These are phyloP conservation scores for Poeciliopsis turrubarensis DNA, from an alignment of 2,113 vertebrate species.

Conservation along the genomic window DNA sequence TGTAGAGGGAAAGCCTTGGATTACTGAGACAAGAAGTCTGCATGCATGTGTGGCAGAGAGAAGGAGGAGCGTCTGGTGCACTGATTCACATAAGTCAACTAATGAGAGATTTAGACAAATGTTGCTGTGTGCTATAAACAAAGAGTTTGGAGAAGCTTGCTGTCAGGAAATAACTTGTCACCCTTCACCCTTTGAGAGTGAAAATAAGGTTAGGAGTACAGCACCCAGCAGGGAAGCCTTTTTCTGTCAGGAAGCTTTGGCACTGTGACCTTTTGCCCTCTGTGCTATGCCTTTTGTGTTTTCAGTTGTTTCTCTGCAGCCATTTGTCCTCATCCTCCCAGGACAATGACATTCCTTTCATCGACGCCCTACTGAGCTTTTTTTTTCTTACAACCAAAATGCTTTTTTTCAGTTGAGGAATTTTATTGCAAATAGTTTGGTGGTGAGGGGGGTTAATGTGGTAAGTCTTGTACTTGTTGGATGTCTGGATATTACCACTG, in stretches of 20 bases:
- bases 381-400: background rate
- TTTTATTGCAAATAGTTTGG: background rate
- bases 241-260: slow-evolving; percentile 24
- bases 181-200: slow-evolving; percentile 30
- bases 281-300: slow-evolving; percentile 26
- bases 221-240: slow-evolving; percentile 47
- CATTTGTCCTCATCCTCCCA: slow-evolving; percentile 24
- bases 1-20: slow-evolving; percentile 64
- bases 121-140: slow-evolving; percentile 10
- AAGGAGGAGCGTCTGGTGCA: background rate
- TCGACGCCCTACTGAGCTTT: background rate
- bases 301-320: slow-evolving; percentile 13
- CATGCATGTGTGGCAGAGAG: slow-evolving; percentile 12
- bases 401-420: background rate
- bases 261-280: slow-evolving; percentile 45
- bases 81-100: slow-evolving; percentile 41
- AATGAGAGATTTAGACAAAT: slow-evolving; percentile 41
- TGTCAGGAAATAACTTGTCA: slow-evolving; percentile 24
- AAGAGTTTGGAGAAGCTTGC: slow-evolving; percentile 23
- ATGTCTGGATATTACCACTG: background rate
- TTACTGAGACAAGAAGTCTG: slow-evolving; percentile 46
- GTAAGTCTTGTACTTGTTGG: background rate
- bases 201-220: slow-evolving; percentile 49
- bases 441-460: too few species aligned
- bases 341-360: background rate